Evolutionary conservation across 1,140 invertebrate genomes (phyloP), one percentile per base, ranked within the genome.

Genomic region (Cheumatopsyche charites): DNA sequence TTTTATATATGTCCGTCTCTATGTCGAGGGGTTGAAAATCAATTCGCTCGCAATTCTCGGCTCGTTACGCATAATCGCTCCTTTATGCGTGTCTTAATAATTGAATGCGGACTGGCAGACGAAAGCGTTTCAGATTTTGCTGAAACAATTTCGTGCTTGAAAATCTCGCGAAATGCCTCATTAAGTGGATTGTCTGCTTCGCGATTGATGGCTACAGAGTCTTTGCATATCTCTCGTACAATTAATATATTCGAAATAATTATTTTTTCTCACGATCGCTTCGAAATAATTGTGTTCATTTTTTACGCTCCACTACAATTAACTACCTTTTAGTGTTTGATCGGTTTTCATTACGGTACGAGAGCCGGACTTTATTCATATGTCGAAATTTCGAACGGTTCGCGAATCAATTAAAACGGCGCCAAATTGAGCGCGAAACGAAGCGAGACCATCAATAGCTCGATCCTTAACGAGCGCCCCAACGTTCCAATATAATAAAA

Each of bases 311-410:
- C 1, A 7, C 55, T 25, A 19, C 55, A 58, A 58, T 58, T 58
- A 58, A 58, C 55, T 58, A 58, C 55, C 55, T 58, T 58, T 58
- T 58, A 58, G 55, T 58, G 21, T 17, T 26, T 21, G 19, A 58
- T 58, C 55, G 19, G 4, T 58, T 58, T 58, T 58, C 23, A 19
- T 58, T 58, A 25, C 23, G 55, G 15, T 52, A 17, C 19, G 47
- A 17, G 2, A 1, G 15, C 19, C 55, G 55, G 11, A 47, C 11
- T 13, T 2, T 47, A 47, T 47, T 47, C 15, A 47, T 47, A 3
- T 47, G 3, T 47, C 15, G 43, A 13, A 19, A 58, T 58, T 58
- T 23, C 25, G 1, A 58, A 58, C 23, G 21, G 19, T 58, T 58
- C 55, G 25, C 55, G 55, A 58, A 58, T 58, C 55, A 58, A 58